phyloP scores from a whole-genome alignment of 1,140 invertebrate genomes.

The Homarus americanus region DNA sequence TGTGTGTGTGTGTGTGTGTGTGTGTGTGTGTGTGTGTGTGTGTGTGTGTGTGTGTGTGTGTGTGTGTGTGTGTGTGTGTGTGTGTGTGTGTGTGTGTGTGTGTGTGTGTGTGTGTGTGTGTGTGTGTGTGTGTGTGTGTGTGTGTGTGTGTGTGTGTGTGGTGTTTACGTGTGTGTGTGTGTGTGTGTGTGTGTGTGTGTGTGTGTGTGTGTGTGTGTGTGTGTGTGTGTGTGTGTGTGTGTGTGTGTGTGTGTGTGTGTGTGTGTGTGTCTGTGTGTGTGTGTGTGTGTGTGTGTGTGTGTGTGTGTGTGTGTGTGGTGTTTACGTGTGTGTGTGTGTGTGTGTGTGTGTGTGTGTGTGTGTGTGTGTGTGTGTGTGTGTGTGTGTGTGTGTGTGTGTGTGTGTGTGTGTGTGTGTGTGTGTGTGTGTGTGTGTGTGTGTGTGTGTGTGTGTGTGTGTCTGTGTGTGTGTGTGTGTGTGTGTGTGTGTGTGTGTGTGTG shows the following conservation, averaged over 20 bases:
- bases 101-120: neutral
- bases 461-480: too few species aligned
- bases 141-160: too few species aligned
- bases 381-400: too few species aligned
- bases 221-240: constrained; percentile 36
- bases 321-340: neutral
- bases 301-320: constrained; percentile 17
- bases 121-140: too few species aligned
- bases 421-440: too few species aligned
- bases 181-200: constrained; percentile 5
- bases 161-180: too few species aligned
- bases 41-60: constrained; percentile 27
- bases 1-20: constrained; percentile 6
- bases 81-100: constrained; percentile 23
- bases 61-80: constrained; percentile 35
- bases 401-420: too few species aligned
- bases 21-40: constrained; percentile 16
- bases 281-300: too few species aligned
- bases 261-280: constrained; percentile 10
- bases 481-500: too few species aligned
- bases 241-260: constrained; percentile 34
- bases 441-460: too few species aligned
- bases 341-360: too few species aligned
- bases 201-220: constrained; percentile 35
- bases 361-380: too few species aligned